phyloP scores from a whole-genome alignment of 2,888 invertebrate genomes.

The Phoenoteleia sp. region DNA sequence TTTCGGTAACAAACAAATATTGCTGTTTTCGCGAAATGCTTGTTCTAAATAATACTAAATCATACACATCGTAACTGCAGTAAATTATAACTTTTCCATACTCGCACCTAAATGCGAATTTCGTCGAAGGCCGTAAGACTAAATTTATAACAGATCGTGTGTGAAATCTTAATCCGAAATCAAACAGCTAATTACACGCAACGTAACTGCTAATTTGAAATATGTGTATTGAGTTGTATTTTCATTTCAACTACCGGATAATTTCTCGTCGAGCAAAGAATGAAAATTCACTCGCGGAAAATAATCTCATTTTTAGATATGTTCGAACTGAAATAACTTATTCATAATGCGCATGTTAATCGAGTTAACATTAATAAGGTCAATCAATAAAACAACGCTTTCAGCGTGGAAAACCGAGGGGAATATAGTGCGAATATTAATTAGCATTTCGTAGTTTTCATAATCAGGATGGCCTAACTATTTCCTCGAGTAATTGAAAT shows the following conservation, averaged over 20 bases:
- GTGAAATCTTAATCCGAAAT: conserved; percentile 47
- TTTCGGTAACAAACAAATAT: no score
- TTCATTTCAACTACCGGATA: conserved; percentile 41
- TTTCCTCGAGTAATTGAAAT: conserved; percentile 39
- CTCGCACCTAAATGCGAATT: no score
- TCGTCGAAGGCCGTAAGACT: conserved; percentile 3
- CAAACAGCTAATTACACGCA: conserved; percentile 47
- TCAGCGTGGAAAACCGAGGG: background rate
- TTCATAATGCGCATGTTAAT: background rate
- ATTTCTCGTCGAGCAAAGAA: conserved; percentile 34
- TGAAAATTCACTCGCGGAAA: background rate
- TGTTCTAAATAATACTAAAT: no score
- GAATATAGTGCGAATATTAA: background rate
- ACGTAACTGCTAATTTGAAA: conserved; percentile 43
- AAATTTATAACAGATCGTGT: conserved; percentile 20
- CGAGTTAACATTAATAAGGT: background rate
- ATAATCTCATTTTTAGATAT: conserved; percentile 11
- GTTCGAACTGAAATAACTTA: background rate
- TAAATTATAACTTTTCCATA: no score
- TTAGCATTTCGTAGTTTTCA: background rate
- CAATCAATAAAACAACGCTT: background rate
- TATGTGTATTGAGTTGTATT: conserved; percentile 45
- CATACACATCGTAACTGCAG: no score
- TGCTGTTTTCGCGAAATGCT: no score
- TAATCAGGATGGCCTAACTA: background rate